Evolutionary conservation across 1,140 invertebrate species (phyloP), one percentile per base, ranked within the genome.

Genomic region (Bombus ignitus): DNA sequence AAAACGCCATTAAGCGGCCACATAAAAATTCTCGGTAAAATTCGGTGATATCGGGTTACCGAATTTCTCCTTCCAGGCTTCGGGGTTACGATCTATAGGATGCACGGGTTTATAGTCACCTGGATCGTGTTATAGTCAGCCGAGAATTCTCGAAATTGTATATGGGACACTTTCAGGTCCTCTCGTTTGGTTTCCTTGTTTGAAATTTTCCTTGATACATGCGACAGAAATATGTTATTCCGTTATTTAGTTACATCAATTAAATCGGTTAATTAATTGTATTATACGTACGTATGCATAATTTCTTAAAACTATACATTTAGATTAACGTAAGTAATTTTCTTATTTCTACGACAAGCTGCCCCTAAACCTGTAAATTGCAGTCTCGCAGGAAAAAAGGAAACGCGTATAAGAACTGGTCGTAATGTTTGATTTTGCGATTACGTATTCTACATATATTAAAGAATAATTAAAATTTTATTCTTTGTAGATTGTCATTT

Each of bases 11-110:
- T 93, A 93, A 88, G 85, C 71, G 86, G 81, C 75, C 82, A 75
- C 85, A 89, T 92, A 92, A 92, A 93, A 92, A 92, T 90, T 89
- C 90, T 71, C 89, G 70, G 89, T 89, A 88, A 92, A 92, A 92
- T 91, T 91, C 84, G 87, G 80, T 65, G 92, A 92, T 91, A 93
- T 93, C 91, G 85, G 80, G 89, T 93, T 93, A 93, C 92, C 71
- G 32, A 57, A 72, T 47, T 39, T 39, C 83, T 86, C 37, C 76
- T 86, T 81, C 71, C 82, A 44, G 39, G 42, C 65, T 79, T 57
- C 37, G 39, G 42, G 62, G 37, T 88, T 81, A 82, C 71, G 65
- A 42, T 84, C 81, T 62, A 15, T 78, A 87, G 85, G 62, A 37
- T 68, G 39, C 83, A 74, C 44, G 28, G 87, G 28, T 78, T 89